Base-by-base conservation (phyloP, 2,888 invertebrate genomes). In the Eubasilissa splendida region DNA sequence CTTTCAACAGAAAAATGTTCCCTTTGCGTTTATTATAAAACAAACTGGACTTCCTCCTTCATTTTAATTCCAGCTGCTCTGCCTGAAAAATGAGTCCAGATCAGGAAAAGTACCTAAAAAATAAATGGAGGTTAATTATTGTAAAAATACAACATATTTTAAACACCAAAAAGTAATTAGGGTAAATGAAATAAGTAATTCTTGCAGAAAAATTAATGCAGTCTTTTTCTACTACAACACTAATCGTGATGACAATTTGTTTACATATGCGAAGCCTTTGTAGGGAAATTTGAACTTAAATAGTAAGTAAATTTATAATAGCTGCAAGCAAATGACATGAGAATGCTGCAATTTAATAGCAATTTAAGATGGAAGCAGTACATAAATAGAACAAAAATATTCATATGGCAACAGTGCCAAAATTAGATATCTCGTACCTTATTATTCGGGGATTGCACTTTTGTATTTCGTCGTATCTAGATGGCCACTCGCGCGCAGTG, bases 321-420 rank as follows among this genome's bases (percentile, higher is more conserved):
- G 68, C 79, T 60, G 73, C 65, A 76, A 80, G 65, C 14, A 50
- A 76, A 71, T 76, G 71, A 71, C 77, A 82, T 58, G 77, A 79
- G 71, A 79, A 79, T 79, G 71, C 79, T 79, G 74, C 79, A 71
- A 79, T 82, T 79, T 82, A 79, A 77, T 82, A 74, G 80, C 80
- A 74, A 77, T 80, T 77, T 80, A 82, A 82, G 79, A 82, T 82
- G 82, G 82, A 76, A 82, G 82, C 79, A 82, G 82, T 82, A 79
- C 82, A 82, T 82, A 82, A 82, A 82, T 82, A 82, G 82, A 79
- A 79, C 82, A 76, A 82, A 82, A 82, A 79, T 81, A 79, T 81
- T 82, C 82, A 82, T 79, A 82, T 82, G 82, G 82, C 82, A 82
- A 82, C 82, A 79, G 82, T 82, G 82, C 82, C 82, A 82, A 79